Conservation (phyloP, 2,888 invertebrate species). For the Meandrusa payeni region DNA sequence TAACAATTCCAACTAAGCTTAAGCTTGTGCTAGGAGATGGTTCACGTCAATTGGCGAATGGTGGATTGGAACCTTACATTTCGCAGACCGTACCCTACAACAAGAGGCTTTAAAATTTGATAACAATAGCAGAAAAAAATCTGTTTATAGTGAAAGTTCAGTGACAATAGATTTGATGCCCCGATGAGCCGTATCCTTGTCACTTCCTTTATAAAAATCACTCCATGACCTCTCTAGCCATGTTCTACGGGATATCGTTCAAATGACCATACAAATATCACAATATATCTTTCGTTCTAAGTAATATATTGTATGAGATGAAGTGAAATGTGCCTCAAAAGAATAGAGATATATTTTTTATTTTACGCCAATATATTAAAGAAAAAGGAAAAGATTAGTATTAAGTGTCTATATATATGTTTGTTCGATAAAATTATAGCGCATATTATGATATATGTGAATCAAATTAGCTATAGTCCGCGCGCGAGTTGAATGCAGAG, state of each 20-base stretch:
- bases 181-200: no score
- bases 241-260: constrained; percentile 32
- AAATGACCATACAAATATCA: constrained; percentile 19
- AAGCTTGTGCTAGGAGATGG: no score
- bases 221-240: constrained; percentile 39
- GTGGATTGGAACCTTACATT: no score
- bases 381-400: constrained; percentile 30
- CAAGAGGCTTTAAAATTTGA: no score
- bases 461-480: background rate
- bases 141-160: no score
- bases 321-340: constrained; percentile 38
- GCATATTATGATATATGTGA: constrained; percentile 1
- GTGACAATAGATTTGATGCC: no score
- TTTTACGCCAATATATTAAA: constrained; percentile 38
- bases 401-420: constrained; percentile 29
- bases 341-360: constrained; percentile 39
- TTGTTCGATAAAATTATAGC: constrained; percentile 15
- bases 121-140: no score
- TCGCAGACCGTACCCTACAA: no score
- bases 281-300: constrained; percentile 10
- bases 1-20: no score
- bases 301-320: constrained; percentile 19
- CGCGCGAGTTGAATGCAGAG: no score
- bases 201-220: no score
- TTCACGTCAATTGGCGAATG: no score